phyloP scores from a whole-genome alignment of 2,888 invertebrate species.

The Drosophila aldrichi region DNA sequence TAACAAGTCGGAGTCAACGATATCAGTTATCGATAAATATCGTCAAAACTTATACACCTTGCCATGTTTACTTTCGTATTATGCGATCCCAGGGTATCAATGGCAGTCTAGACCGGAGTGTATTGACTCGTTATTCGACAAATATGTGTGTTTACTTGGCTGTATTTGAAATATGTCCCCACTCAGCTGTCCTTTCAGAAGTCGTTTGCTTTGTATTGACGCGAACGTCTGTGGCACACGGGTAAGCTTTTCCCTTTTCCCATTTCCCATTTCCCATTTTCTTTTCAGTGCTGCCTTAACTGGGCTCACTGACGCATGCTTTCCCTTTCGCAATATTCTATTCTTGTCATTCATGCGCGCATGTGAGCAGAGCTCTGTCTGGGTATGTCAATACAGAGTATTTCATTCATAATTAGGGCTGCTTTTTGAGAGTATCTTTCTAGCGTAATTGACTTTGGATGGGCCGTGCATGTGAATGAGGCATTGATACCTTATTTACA shows the following conservation, averaged over 20 bases:
- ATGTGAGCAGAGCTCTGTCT: background rate
- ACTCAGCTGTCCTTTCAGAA: conserved; percentile 51
- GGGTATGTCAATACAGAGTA: background rate
- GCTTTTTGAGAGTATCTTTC: background rate
- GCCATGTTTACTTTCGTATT: background rate
- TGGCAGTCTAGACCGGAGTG: background rate
- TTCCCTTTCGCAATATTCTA: conserved; percentile 23
- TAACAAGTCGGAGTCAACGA: too few species aligned
- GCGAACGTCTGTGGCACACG: conserved; percentile 13
- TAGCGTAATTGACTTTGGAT: background rate
- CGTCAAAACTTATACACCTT: background rate
- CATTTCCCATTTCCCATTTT: too few species aligned
- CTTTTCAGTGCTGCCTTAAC: conserved; percentile 1
- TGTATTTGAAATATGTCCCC: conserved; percentile 67
- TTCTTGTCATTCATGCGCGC: conserved; percentile 22
- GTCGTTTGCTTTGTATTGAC: conserved; percentile 36
- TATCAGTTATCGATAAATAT: background rate
- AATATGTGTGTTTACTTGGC: conserved; percentile 18
- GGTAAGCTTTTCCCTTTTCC: conserved; percentile 19
- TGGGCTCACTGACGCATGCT: conserved; percentile 10
- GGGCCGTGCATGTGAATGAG: conserved; percentile 19
- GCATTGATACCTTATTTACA: conserved; percentile 52
- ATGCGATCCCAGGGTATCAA: background rate
- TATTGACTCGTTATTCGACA: conserved; percentile 2
- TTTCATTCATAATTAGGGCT: conserved; percentile 1